Base-by-base conservation (phyloP, 2,888 invertebrate species). In the Toxonevra muliebris region DNA sequence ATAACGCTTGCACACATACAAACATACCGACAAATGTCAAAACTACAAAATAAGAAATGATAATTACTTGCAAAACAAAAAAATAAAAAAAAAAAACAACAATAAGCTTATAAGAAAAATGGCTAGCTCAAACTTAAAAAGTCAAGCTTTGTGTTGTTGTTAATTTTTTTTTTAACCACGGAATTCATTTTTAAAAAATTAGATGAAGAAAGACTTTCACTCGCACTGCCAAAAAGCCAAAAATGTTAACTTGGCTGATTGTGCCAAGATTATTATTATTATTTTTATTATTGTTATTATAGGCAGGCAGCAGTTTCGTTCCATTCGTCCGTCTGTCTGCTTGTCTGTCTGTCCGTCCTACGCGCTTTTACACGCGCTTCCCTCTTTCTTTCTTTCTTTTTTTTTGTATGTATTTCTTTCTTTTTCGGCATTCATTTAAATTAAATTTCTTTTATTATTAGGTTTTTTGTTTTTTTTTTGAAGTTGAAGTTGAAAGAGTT, bases 171-270 rank as follows among this genome's bases (percentile, higher is more conserved):
- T 19, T 60, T 59, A 59, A 17, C 45, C 58, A 58, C 64, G 55
- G 53, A 63, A 40, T 4, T 61, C 7, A 48, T 13, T 58, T 12
- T 13, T 40, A 5, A 13, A 48, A 50, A 61, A 61, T 12, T 20
- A 50, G n/a, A 61, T 13, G 50, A 52, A 9, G 60, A 60, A 65
- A 65, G 60, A 65, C 65, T 59, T 60, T 60, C 59, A 65, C 60
- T 59, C 30, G 30, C 11, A 52, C 50, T 58, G 57, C 50, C 57
- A 58, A 64, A 64, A 57, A 57, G 57, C 50, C 57, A 58, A 64
- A 64, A 57, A 57, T 40, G 41, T 42, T 30, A 30, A 30, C 30
- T 30, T 30, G 30, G 2, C 30, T 30, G 30, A 30, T 30, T 30
- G 30, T 30, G 30, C 30, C 30, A 30, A 30, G 30, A 30, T 30